Evolutionary conservation across 2,888 invertebrate species (phyloP).

Genomic region (Parnassius glacialis): DNA sequence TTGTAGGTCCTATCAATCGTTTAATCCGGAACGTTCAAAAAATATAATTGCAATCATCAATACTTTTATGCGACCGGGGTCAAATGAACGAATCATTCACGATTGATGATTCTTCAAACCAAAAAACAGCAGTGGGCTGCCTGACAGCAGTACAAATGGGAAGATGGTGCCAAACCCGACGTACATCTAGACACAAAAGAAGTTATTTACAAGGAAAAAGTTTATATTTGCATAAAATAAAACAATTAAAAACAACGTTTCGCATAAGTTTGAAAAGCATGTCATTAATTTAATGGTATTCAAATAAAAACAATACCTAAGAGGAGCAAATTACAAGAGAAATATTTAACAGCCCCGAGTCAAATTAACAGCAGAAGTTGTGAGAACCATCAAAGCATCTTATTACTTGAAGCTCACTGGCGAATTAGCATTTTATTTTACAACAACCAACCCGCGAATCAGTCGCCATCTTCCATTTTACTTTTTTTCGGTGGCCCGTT

Average conservation of each 20-base stretch:
- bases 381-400: constrained; percentile 17
- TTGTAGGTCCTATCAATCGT: too few species aligned
- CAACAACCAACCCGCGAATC: constrained; percentile 13
- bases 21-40: too few species aligned
- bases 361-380: constrained; percentile 19
- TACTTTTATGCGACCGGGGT: too few species aligned
- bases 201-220: too few species aligned
- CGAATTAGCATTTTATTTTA: constrained; percentile 23
- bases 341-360: constrained; percentile 15
- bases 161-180: too few species aligned
- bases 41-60: too few species aligned
- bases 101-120: too few species aligned
- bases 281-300: constrained; percentile 8
- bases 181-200: too few species aligned
- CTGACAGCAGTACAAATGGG: too few species aligned
- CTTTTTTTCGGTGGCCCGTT: constrained; percentile 23
- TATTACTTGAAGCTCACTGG: constrained; percentile 22
- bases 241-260: not conserved
- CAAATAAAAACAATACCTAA: constrained; percentile 15
- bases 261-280: constrained; percentile 1
- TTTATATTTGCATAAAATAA: too few species aligned
- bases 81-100: too few species aligned
- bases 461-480: constrained; percentile 16
- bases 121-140: too few species aligned
- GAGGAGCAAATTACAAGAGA: constrained; percentile 8